Evolutionary conservation across 2,797 vertebrate genomes (phyloP).

Genomic region (Lerista edwardsae): DNA sequence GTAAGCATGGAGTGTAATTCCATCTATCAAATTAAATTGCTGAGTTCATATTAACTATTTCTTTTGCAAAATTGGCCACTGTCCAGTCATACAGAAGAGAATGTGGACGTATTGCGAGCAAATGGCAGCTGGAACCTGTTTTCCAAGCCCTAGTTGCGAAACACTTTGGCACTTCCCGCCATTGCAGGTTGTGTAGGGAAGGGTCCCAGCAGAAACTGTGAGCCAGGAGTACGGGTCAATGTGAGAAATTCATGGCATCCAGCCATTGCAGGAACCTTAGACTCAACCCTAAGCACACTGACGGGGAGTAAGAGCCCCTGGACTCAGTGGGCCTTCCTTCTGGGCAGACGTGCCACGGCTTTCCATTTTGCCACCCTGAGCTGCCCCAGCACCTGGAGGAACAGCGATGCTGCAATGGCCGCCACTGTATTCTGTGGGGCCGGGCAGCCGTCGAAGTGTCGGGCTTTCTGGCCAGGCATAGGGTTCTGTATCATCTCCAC

Average conservation of each 20-base stretch:
- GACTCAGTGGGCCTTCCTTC: too few relatives aligned
- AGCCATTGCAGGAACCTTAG: not conserved
- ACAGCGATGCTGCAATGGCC: too few relatives aligned
- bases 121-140: not conserved
- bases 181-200: not conserved
- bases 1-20: not conserved
- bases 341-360: too few relatives aligned
- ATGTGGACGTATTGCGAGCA: not conserved
- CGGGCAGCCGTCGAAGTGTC: too few relatives aligned
- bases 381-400: too few relatives aligned
- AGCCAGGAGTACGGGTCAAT: not conserved
- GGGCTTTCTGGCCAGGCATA: too few relatives aligned
- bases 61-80: not conserved
- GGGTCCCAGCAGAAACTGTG: not conserved
- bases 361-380: too few relatives aligned
- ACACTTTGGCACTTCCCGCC: not conserved
- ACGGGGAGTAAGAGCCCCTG: too few relatives aligned
- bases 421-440: too few relatives aligned
- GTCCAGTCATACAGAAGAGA: not conserved
- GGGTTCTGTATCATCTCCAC: too few relatives aligned
- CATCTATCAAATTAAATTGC: not conserved
- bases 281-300: not conserved
- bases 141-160: not conserved
- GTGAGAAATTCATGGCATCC: not conserved
- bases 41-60: not conserved